Base-by-base conservation (phyloP, 1,140 invertebrate species). In the Drosophila nebulosa region DNA sequence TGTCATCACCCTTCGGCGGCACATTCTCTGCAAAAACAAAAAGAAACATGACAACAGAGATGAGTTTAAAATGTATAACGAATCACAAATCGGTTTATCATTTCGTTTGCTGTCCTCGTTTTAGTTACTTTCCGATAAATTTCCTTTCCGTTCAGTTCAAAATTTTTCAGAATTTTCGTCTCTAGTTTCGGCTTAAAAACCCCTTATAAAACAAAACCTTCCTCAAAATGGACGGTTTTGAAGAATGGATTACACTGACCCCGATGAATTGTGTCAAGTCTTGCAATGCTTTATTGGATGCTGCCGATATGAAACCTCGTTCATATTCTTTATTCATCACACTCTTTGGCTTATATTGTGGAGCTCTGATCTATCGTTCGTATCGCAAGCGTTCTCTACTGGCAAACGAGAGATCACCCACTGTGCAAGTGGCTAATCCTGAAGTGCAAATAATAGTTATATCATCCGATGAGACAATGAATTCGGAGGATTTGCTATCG, bases 1-100 rank as follows among this genome's bases (percentile, higher is more conserved):
- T 95, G 81, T 99, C 97, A 5, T 95, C 92, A 1, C 94, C 90
- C 16, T 93, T 93, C 10, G 96, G 96, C 10, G 94, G 92, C 10
- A 92, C 91, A 7, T 92, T 89, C 36, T 93, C 93, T 94, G 89
- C 21, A 76, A 3, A 27, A 21, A 24, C 51, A 3, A 16, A 39
- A 63, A 57, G 2, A 6, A 3, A 36, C 0, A 39, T n/a, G n/a
- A n/a, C n/a, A n/a, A n/a, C n/a, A 6, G 57, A 35, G 12, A 16
- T 12, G 1, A 16, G 9, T 36, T 14, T n/a, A n/a, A n/a, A n/a
- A n/a, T n/a, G n/a, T n/a, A n/a, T 10, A 14, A n/a, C 22, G 35
- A 46, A 53, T 71, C 0, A 57, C 9, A 16, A 12, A 22, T 6
- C 24, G 21, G 3, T 50, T 55, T 22, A 58, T 14, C 64, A 14